Evolutionary conservation across 2,888 invertebrate species (phyloP).

Genomic region (Andrena camellia): DNA sequence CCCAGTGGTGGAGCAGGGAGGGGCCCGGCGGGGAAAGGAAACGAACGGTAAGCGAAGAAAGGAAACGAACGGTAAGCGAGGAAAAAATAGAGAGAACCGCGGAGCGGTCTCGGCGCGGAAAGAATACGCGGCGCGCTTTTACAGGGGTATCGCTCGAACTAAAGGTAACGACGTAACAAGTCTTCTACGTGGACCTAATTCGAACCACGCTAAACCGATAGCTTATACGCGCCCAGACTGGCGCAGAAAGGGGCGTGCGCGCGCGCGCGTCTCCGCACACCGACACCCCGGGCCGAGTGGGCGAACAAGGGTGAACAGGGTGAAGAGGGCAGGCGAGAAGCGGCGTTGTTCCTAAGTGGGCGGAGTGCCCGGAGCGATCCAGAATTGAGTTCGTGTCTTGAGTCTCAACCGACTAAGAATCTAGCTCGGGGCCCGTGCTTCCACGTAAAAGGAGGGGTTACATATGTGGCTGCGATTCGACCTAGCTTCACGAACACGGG

Average conservation of each 20-base stretch:
- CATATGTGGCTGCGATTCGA: conserved; percentile 47
- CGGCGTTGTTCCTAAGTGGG: conserved; percentile 73
- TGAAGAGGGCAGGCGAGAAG: conserved; percentile 42
- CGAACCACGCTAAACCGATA: conserved; percentile 77
- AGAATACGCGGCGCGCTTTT: conserved; percentile 17
- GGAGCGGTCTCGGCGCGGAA: background rate
- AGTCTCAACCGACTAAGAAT: conserved; percentile 80
- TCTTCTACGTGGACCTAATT: conserved; percentile 81
- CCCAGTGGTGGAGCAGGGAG: background rate
- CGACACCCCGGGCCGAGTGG: background rate
- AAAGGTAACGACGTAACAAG: conserved; percentile 78
- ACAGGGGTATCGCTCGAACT: conserved; percentile 30
- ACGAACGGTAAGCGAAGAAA: too few relatives aligned
- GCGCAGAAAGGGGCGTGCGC: background rate
- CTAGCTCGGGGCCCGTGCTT: conserved; percentile 61
- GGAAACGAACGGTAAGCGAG: too few relatives aligned
- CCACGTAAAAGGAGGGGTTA: conserved; percentile 41
- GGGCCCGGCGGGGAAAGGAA: background rate
- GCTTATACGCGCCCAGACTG: conserved; percentile 52
- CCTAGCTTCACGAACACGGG: conserved; percentile 21
- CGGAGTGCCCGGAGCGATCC: conserved; percentile 78
- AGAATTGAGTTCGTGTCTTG: conserved; percentile 83
- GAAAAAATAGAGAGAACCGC: background rate
- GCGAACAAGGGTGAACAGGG: conserved; percentile 24
- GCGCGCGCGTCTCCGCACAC: background rate